A percentile compares a stretch with the other conserved stretches of the same genome.
Conservation (phyloP, 1,140 invertebrate genomes). For the Stegodyphus mimosarum region DNA sequence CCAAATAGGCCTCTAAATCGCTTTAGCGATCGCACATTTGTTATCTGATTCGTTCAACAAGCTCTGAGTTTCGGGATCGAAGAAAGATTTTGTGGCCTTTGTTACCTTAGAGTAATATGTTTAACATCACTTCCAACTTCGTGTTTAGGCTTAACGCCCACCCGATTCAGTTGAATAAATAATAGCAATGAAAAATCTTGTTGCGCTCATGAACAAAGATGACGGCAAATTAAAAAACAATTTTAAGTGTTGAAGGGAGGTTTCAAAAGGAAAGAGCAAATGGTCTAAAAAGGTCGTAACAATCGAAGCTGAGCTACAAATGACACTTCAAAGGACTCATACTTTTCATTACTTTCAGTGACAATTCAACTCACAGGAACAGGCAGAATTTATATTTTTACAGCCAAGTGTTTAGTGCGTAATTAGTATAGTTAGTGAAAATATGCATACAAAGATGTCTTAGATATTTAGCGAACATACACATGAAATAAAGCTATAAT, state of each 20-base stretch:
- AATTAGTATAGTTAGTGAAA: too few species aligned
- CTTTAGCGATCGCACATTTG: conserved; percentile 15
- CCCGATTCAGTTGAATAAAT: conserved; percentile 48
- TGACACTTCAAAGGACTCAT: neutral
- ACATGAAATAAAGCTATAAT: too few species aligned
- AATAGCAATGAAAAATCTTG: conserved; percentile 9
- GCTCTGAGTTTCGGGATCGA: conserved; percentile 15
- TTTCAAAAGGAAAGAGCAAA: neutral
- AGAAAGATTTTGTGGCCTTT: conserved; percentile 39
- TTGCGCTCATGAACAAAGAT: neutral
- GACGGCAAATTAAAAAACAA: neutral
- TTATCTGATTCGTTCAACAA: conserved; percentile 52
- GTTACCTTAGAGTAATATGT: conserved; percentile 41
- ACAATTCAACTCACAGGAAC: too few species aligned
- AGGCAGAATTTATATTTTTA: too few species aligned
- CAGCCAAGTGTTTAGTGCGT: too few species aligned
- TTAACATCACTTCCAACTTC: conserved; percentile 39
- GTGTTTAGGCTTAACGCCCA: conserved; percentile 24
- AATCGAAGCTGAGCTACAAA: neutral
- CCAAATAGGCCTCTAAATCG: conserved; percentile 50
- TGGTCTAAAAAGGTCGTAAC: neutral
- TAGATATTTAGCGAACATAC: too few species aligned
- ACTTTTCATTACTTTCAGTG: too few species aligned
- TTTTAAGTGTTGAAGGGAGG: neutral
- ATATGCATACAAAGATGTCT: too few species aligned